Base-by-base conservation (phyloP, 2,113 vertebrate genomes). In the Gambusia holbrooki region DNA sequence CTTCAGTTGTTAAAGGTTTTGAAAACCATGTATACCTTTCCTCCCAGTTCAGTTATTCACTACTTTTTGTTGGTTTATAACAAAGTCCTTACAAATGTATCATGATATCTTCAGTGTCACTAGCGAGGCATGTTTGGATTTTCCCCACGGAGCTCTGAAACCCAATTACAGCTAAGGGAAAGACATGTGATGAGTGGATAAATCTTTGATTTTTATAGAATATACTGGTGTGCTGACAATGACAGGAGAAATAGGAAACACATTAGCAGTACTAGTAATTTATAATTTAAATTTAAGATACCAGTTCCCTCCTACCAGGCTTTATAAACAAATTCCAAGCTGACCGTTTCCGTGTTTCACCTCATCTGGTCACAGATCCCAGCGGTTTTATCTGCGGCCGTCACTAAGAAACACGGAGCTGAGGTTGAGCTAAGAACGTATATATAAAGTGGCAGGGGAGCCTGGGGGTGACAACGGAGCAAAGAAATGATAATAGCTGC, bases 311-410 rank as follows among this genome's bases (percentile, higher is more conserved):
- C 22, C 51, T 19, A 58, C 19, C 51, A 72, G 3, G 15, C 19
- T 51, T 69, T 63, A 48, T 64, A 69, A 51, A 22, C 37, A 60
- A 30, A 64, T 63, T 28, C 80, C 27, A 62, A 70, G 71, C 72
- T 17, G 48, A 79, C 62, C 0, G 0, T 45, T 51, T 65, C 76
- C 62, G 66, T 0, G 68, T 90, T 66, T 93, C 74, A 68, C 30
- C 71, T 76, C 62, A 89, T 95, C 93, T 29, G 81, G 82, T 62
- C 83, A 74, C 91, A 93, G 91, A 92, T 17, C 76, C 88, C 86
- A 51, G 22, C 1, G 88, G 88, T 93, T 94, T 93, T 1, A 72
- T 89, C 92, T 92, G 88, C 45, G 91, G 71, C 86, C 71, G 22
- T 93, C 94, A 94, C 32, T 74, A 54, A 88, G 74, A 87, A 87